phyloP scores from a whole-genome alignment of 2,797 vertebrate genomes.

The Poeciliopsis turneri region DNA sequence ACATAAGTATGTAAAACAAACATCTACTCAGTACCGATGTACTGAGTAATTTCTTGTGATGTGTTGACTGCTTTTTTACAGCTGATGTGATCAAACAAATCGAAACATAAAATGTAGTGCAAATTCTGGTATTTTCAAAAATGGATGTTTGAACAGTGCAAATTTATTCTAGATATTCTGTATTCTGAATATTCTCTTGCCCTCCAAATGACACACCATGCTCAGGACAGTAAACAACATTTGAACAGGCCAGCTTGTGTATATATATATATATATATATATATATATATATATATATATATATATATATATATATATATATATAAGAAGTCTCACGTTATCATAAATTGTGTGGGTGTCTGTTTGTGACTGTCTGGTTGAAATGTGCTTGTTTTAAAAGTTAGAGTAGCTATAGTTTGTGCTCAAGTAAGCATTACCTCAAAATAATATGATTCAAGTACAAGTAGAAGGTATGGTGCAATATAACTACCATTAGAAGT shows the following conservation, averaged over 20 bases:
- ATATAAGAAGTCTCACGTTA: neutral
- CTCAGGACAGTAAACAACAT: neutral
- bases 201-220: neutral
- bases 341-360: constrained; percentile 4
- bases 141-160: neutral
- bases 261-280: neutral
- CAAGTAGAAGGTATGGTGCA: neutral
- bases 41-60: neutral
- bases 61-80: neutral
- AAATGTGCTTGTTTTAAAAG: neutral
- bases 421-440: neutral
- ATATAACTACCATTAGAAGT: neutral
- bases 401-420: neutral
- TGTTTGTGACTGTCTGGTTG: neutral
- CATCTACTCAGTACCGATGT: neutral
- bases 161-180: neutral
- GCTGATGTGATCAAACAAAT: neutral
- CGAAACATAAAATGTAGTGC: neutral
- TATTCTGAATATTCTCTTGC: neutral
- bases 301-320: too few relatives aligned
- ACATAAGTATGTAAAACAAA: neutral
- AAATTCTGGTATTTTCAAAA: neutral
- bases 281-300: too few relatives aligned
- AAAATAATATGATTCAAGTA: neutral
- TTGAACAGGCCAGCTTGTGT: neutral